A percentile compares a stretch with the other conserved stretches of the same genome.
These are phyloP conservation scores for Esox lucius DNA, from an alignment of 2,797 vertebrate genomes.

Conservation along the genomic window DNA sequence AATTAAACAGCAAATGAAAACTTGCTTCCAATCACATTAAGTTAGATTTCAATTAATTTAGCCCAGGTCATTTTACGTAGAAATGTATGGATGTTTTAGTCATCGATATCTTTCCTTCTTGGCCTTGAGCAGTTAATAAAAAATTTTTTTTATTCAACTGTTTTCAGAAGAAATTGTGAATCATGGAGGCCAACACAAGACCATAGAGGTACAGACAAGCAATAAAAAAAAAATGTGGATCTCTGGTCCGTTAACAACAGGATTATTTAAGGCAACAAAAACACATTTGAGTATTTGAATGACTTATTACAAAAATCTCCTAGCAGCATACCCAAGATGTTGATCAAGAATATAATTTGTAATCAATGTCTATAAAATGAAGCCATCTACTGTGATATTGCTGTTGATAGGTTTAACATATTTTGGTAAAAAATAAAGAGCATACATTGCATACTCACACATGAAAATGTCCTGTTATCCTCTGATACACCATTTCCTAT, in stretches of 20 bases:
- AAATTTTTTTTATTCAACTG: too few species aligned
- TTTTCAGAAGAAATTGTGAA: background rate
- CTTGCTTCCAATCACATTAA: background rate
- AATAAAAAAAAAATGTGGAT: background rate
- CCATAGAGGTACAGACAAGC: background rate
- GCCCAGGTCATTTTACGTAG: background rate
- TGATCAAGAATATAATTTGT: background rate
- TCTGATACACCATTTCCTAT: background rate
- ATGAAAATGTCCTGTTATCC: background rate
- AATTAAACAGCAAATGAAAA: background rate
- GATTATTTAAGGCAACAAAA: slow-evolving; percentile 20
- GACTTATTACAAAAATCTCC: slow-evolving; percentile 15
- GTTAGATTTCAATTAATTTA: background rate
- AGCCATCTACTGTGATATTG: slow-evolving; percentile 6
- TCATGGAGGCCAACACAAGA: background rate
- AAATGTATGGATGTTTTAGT: background rate
- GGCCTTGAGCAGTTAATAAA: background rate
- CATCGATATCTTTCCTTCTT: background rate
- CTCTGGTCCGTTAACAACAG: background rate
- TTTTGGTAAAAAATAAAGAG: background rate
- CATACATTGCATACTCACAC: background rate
- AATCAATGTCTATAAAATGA: background rate
- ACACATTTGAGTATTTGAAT: slow-evolving; percentile 27
- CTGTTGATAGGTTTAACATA: background rate
- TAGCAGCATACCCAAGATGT: slow-evolving; percentile 37